Base-by-base conservation (phyloP, 2,888 invertebrate species). In the Lycia hirtaria region DNA sequence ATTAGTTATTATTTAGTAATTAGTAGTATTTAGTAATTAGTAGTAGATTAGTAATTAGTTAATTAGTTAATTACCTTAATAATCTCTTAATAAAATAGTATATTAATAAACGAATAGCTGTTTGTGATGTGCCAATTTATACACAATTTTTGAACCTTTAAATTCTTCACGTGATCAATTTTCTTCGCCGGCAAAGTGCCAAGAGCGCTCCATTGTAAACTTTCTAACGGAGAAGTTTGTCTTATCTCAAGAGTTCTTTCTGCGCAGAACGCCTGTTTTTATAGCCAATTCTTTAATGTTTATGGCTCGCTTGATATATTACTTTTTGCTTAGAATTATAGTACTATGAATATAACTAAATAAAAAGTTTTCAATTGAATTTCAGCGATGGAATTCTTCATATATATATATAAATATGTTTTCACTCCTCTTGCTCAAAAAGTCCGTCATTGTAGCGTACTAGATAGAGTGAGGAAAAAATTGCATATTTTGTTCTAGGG, bases 201-300 rank as follows among this genome's bases (percentile, higher is more conserved):
- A 35, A 26, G 33, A 20, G 9, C 41, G 20, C 41, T 38, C 19
- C 37, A 32, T 30, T 32, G n/a, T 45, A 22, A 45, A 47, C 32
- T 47, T 47, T 17, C 24, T 17, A 33, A 47, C 37, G 19, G 30
- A 14, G 24, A 49, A 49, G 48, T 55, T 48, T 14, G 2, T 40
- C 48, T 32, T 50, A 50, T 50, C 38, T 56, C 22, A 0, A 37
- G 44, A 50, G 38, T 35, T 45, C 38, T 56, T 56, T 38, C 22
- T n/a, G 14, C 14, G 43, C 50, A 24, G 19, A 47, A 26, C 17
- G 26, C 26, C 15, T 4, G 17, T 9, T 50, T 50, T 56, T 50
- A 45, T 50, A 44, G 40, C 32, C 44, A 32, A 44, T 56, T 50
- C 49, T 49, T 44, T 50, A 50, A 50, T 32, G 44, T 56, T 56